These are phyloP conservation scores for Piprites chloris DNA, from an alignment of 2,113 vertebrate genomes.

Conservation along the genomic window DNA sequence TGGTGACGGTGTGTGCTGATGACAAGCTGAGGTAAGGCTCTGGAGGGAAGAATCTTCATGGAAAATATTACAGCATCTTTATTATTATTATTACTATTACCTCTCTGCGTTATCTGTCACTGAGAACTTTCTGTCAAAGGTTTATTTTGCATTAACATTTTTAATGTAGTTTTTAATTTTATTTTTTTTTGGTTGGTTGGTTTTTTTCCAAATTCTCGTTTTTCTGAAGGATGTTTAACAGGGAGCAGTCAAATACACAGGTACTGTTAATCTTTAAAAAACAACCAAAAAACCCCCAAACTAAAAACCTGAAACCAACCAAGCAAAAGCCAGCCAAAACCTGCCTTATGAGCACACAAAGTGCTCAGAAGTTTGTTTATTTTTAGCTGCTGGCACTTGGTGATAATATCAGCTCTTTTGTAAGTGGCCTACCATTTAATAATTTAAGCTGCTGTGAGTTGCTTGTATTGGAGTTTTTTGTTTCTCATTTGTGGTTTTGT, in stretches of 20 bases:
- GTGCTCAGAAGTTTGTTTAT: not conserved
- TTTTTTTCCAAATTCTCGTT: not conserved
- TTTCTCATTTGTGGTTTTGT: not conserved
- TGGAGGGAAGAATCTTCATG: not conserved
- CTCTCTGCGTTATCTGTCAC: not conserved
- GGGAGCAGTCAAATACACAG: not conserved
- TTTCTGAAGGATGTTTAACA: not conserved
- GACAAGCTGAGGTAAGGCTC: conserved; percentile 79
- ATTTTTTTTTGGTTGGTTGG: not conserved
- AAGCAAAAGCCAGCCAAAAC: not conserved
- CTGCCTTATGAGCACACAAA: not conserved
- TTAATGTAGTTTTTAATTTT: not conserved
- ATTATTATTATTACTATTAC: not conserved
- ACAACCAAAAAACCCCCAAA: too few relatives aligned
- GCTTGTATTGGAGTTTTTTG: not conserved
- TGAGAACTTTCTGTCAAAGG: not conserved
- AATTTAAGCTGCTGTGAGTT: not conserved
- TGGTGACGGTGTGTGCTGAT: conserved; percentile 83
- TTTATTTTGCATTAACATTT: not conserved
- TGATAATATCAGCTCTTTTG: not conserved
- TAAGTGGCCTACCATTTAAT: not conserved
- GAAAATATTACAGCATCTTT: not conserved
- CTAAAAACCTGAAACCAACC: not conserved
- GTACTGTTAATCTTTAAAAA: not conserved
- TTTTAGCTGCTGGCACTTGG: not conserved